Evolutionary conservation across 1,140 invertebrate species (phyloP).

Genomic region (Melipona quadrifasciata): DNA sequence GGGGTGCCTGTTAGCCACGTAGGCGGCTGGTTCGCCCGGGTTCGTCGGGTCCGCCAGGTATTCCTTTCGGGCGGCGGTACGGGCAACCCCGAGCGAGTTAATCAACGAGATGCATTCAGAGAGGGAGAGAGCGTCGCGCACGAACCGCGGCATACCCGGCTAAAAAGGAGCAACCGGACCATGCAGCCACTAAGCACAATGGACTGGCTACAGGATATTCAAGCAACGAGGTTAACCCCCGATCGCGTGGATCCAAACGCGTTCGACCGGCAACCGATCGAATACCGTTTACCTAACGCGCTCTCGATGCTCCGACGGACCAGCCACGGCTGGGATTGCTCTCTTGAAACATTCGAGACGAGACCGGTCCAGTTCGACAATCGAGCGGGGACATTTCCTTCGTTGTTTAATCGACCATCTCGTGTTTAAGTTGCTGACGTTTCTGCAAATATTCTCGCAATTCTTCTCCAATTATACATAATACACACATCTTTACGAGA

Average conservation of each 20-base stretch:
- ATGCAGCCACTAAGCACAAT: slow-evolving; percentile 39
- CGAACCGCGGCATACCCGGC: slow-evolving; percentile 24
- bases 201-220: slow-evolving; percentile 24
- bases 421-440: too few relatives aligned
- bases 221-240: slow-evolving; percentile 31
- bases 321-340: background rate
- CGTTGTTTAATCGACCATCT: too few relatives aligned
- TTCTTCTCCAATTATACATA: too few relatives aligned
- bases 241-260: slow-evolving; percentile 32
- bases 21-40: too few relatives aligned
- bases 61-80: slow-evolving; percentile 61
- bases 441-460: too few relatives aligned
- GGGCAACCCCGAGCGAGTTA: slow-evolving; percentile 62
- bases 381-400: too few relatives aligned
- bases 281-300: slow-evolving; percentile 37
- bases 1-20: slow-evolving; percentile 1
- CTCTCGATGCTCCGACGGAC: too few relatives aligned
- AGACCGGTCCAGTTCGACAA: background rate
- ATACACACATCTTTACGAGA: too few relatives aligned
- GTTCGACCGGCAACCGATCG: slow-evolving; percentile 41
- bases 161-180: slow-evolving; percentile 38
- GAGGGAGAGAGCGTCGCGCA: slow-evolving; percentile 29
- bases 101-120: slow-evolving; percentile 70
- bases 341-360: background rate
- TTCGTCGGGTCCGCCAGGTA: slow-evolving; percentile 51